phyloP scores from a whole-genome alignment of 2,797 vertebrate species.

The Emys orbicularis region DNA sequence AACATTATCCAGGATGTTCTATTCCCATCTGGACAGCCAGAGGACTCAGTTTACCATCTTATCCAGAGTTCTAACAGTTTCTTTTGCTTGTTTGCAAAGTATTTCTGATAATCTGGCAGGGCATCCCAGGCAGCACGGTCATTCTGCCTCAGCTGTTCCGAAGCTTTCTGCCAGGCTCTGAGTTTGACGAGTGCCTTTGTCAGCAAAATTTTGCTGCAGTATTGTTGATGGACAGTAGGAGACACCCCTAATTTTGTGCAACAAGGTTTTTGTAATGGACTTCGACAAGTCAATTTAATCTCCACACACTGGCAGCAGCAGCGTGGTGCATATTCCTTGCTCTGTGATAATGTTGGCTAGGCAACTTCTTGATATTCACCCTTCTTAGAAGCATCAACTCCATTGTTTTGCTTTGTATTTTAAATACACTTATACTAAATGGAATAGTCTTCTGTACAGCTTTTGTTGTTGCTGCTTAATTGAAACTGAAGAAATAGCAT shows the following conservation, averaged over 20 bases:
- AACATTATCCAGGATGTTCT: background rate
- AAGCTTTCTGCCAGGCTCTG: slow-evolving; percentile 34
- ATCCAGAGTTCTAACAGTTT: background rate
- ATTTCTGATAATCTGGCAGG: slow-evolving; percentile 41
- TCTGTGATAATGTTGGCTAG: rapidly evolving
- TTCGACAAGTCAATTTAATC: slow-evolving; percentile 22
- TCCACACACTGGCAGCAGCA: background rate
- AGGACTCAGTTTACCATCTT: background rate
- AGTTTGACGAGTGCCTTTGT: slow-evolving; percentile 25
- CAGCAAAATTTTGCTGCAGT: slow-evolving; percentile 30
- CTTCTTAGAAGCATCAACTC: background rate
- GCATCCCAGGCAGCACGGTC: slow-evolving; percentile 34
- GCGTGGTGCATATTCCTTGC: rapidly evolving
- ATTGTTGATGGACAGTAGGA: slow-evolving; percentile 49
- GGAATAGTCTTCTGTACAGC: rapidly evolving
- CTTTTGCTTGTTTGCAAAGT: background rate
- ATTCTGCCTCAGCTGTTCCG: slow-evolving; percentile 51
- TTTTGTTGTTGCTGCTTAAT: background rate
- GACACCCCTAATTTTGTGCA: background rate
- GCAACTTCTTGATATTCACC: rapidly evolving
- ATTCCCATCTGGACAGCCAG: background rate
- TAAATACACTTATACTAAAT: rapidly evolving
- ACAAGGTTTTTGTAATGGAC: slow-evolving; percentile 2
- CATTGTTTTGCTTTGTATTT: background rate
- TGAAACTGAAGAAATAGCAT: background rate